Base-by-base conservation (phyloP, 2,113 vertebrate genomes). In the Podocnemis expansa region DNA sequence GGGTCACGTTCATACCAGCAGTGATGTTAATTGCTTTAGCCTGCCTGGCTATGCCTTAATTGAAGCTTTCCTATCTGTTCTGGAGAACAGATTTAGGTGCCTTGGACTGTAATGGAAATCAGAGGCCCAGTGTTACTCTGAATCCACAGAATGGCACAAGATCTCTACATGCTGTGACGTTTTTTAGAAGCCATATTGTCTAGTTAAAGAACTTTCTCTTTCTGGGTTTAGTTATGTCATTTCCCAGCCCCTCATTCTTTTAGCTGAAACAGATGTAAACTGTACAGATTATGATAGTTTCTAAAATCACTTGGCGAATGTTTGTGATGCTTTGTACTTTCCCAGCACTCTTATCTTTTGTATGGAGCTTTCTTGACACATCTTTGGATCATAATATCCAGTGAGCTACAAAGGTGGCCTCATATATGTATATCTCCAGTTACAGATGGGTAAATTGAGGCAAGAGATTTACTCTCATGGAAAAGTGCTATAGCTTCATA, bases 201-300 rank as follows among this genome's bases (percentile, higher is more conserved):
- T 94, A 96, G 95, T 89, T 84, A 94, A 82, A 96, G 94, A 31
- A n/a, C 79, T 93, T 94, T 86, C 31, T 93, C 90, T 87, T 87
- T 75, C 80, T 78, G 55, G 88, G 92, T 80, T 89, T 58, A n/a
- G 14, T 55, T 89, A 2, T 0, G 34, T 0, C 5, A 45, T 86
- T 96, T 89, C 55, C 51, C 73, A 5, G 63, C n/a, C 38, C 4
- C 34, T 80, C 82, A 75, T 82, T 0, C 0, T 45, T 34, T 80
- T 31, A 25, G 13, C 49, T 78, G 27, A 38, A 83, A 9, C 0
- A 58, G 24, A 31, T 11, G 27, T 25, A 3, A 0, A 0, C 21
- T 2, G 34, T 4, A 67, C 63, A 38, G 31, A 19, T 10, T 38
- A 34, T n/a, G 34, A 67, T 67, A 6, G 34, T 0, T 0, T 1